These are phyloP conservation scores for Gryllus longicercus DNA, from an alignment of 2,888 invertebrate species.

Conservation along the genomic window DNA sequence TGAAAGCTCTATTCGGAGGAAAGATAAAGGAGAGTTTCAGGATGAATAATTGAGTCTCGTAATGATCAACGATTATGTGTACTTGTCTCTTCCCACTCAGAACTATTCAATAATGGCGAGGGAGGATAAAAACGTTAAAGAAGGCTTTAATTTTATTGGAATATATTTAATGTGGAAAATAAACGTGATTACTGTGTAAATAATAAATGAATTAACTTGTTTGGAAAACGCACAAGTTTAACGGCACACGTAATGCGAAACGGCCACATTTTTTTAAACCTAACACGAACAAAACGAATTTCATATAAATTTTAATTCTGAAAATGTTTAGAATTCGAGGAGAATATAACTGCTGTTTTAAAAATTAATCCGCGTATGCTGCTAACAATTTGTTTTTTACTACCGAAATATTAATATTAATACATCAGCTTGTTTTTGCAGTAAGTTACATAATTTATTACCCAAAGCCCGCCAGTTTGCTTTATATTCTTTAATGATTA, in stretches of 20 bases:
- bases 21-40: too few species aligned
- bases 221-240: neutral
- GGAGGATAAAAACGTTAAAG: too few species aligned
- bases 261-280: neutral
- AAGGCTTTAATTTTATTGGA: too few species aligned
- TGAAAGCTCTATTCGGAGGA: too few species aligned
- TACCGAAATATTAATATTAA: neutral
- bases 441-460: neutral
- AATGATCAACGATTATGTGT: too few species aligned
- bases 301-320: neutral
- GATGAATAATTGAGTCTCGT: too few species aligned
- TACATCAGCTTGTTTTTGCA: neutral
- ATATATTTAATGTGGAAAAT: too few species aligned
- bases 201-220: neutral
- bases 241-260: neutral
- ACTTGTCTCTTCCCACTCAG: too few species aligned
- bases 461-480: neutral
- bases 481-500: slow-evolving; percentile 9
- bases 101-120: too few species aligned
- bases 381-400: neutral
- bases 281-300: neutral
- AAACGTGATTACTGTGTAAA: neutral
- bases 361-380: neutral
- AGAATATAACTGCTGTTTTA: neutral
- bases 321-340: slow-evolving; percentile 5